Evolutionary conservation across 2,113 vertebrate species (phyloP).

Genomic region (Mesoclemmys tuberculata): DNA sequence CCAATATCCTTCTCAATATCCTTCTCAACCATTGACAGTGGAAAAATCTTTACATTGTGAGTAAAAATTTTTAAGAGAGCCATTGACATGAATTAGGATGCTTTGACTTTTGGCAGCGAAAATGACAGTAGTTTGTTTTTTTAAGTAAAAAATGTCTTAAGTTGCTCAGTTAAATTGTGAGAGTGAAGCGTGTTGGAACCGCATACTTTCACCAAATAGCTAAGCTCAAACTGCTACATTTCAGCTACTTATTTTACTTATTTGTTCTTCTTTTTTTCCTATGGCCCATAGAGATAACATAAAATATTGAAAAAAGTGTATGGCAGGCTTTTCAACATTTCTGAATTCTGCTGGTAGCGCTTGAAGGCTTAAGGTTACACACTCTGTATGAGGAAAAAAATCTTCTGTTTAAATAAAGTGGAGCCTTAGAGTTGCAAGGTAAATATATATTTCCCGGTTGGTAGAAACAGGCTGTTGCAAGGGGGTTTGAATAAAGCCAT

Average conservation of each 20-base stretch:
- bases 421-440: neutral
- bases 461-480: neutral
- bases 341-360: neutral
- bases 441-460: neutral
- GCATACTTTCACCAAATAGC: constrained; percentile 38
- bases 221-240: constrained; percentile 28
- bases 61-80: constrained; percentile 16
- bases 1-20: constrained; percentile 44
- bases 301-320: neutral
- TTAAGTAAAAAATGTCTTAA: constrained; percentile 16
- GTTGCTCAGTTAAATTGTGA: constrained; percentile 31
- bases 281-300: neutral
- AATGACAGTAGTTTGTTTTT: constrained; percentile 18
- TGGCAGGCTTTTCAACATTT: neutral
- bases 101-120: constrained; percentile 42
- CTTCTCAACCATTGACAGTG: constrained; percentile 29
- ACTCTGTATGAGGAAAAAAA: neutral
- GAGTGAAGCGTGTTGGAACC: constrained; percentile 41
- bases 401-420: neutral
- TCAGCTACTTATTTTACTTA: constrained; percentile 8
- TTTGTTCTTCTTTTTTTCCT: neutral
- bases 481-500: neutral
- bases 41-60: constrained; percentile 21
- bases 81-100: neutral
- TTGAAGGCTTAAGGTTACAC: neutral